Evolutionary conservation across 2,797 vertebrate species (phyloP).

Genomic region (Xenopus petersii): DNA sequence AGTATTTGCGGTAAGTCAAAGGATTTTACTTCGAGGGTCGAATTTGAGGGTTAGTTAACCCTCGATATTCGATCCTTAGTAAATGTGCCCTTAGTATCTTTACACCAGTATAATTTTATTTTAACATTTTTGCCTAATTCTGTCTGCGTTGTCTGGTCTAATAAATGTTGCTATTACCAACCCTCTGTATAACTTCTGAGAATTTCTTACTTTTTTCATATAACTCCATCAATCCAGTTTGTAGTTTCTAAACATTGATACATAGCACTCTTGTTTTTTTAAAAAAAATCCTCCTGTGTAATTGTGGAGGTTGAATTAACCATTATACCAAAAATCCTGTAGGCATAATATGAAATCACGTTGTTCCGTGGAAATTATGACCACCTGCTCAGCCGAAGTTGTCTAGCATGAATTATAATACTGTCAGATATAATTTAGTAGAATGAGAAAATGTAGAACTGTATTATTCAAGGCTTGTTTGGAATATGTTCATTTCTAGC

Average conservation of each 20-base stretch:
- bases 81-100: too few species aligned
- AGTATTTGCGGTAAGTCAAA: too few species aligned
- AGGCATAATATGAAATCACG: conserved; percentile 28
- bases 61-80: too few species aligned
- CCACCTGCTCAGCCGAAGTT: conserved; percentile 51
- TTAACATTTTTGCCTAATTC: too few species aligned
- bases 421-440: conserved; percentile 48
- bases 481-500: conserved; percentile 46
- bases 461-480: conserved; percentile 31
- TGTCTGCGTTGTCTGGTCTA: too few species aligned
- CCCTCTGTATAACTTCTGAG: too few species aligned
- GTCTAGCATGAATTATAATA: conserved; percentile 45
- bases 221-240: too few species aligned
- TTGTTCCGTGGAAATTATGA: conserved; percentile 47
- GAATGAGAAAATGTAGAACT: conserved; percentile 48
- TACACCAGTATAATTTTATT: too few species aligned
- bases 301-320: conserved; percentile 45
- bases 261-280: conserved; percentile 3
- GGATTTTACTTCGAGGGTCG: too few species aligned
- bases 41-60: too few species aligned
- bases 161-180: too few species aligned
- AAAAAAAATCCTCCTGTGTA: conserved; percentile 30
- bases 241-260: not conserved
- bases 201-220: too few species aligned
- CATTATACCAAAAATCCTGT: conserved; percentile 42